Percentiles rank a stretch among this genome's conserved stretches.
These are phyloP conservation scores for Drosophila testacea DNA, from an alignment of 2,888 invertebrate species.

Conservation along the genomic window DNA sequence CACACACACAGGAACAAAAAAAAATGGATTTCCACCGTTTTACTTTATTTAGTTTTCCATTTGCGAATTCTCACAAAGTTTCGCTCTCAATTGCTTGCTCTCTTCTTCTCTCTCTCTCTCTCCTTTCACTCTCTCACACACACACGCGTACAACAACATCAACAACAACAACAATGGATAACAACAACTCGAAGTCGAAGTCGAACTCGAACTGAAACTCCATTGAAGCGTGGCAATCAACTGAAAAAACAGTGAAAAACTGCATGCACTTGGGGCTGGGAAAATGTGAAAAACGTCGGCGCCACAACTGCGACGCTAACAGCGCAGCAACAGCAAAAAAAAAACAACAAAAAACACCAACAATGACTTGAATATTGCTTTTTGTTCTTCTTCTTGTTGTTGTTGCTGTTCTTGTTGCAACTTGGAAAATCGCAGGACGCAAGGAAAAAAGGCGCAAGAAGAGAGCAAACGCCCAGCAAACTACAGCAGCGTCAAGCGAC, in stretches of 20 bases:
- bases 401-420: conserved; percentile 19
- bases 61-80: conserved; percentile 15
- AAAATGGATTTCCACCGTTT: conserved; percentile 4
- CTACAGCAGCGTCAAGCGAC: conserved; percentile 38
- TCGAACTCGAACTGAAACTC: conserved; percentile 72
- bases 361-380: conserved; percentile 7
- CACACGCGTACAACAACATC: conserved; percentile 30
- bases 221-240: conserved; percentile 83
- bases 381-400: conserved; percentile 2
- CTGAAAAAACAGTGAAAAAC: conserved; percentile 68
- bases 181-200: conserved; percentile 33
- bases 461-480: conserved; percentile 15
- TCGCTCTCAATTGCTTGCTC: not conserved
- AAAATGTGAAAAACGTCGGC: conserved; percentile 52
- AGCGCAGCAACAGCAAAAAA: conserved; percentile 12
- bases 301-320: conserved; percentile 21
- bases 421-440: conserved; percentile 28
- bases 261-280: conserved; percentile 47
- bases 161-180: conserved; percentile 43
- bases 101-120: not conserved
- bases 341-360: not conserved
- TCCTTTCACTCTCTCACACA: conserved; percentile 7
- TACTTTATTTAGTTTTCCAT: not conserved
- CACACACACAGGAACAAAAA: conserved; percentile 13
- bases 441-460: conserved; percentile 1